Conservation (phyloP, 2,113 vertebrate species). For the Halichoeres trimaculatus region DNA sequence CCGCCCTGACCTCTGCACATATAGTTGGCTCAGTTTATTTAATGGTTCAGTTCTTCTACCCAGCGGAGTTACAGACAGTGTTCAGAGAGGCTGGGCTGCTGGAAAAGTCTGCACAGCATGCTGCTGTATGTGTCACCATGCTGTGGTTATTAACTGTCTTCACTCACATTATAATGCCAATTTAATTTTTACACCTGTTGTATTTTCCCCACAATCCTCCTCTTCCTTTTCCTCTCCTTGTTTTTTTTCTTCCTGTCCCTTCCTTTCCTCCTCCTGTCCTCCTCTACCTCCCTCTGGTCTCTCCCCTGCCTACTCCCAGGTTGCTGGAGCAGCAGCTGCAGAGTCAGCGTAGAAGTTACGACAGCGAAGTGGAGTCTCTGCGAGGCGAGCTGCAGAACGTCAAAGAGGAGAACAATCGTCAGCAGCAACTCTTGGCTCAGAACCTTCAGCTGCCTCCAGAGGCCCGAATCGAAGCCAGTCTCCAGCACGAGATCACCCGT, state of each 20-base stretch:
- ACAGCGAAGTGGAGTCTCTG: slow-evolving; percentile 89
- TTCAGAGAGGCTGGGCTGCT: slow-evolving; percentile 25
- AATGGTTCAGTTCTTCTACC: not conserved
- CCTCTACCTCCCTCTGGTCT: not conserved
- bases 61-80: not conserved
- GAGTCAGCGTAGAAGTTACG: slow-evolving; percentile 91
- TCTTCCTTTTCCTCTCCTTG: not conserved
- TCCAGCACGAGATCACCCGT: slow-evolving; percentile 98
- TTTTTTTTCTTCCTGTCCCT: not conserved
- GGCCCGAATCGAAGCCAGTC: slow-evolving; percentile 96
- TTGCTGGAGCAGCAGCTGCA: slow-evolving; percentile 96
- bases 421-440: slow-evolving; percentile 97
- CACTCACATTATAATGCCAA: not conserved
- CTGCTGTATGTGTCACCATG: slow-evolving; percentile 19
- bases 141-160: slow-evolving; percentile 13
- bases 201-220: not conserved
- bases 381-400: slow-evolving; percentile 94
- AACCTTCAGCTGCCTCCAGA: slow-evolving; percentile 97
- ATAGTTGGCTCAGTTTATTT: not conserved
- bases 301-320: slow-evolving; percentile 69
- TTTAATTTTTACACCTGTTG: not conserved
- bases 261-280: not conserved
- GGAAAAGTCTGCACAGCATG: slow-evolving; percentile 58
- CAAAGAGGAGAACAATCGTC: slow-evolving; percentile 96
- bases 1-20: slow-evolving; percentile 13